Conservation (phyloP, 2,113 vertebrate species). For the Chaetura pelagica region DNA sequence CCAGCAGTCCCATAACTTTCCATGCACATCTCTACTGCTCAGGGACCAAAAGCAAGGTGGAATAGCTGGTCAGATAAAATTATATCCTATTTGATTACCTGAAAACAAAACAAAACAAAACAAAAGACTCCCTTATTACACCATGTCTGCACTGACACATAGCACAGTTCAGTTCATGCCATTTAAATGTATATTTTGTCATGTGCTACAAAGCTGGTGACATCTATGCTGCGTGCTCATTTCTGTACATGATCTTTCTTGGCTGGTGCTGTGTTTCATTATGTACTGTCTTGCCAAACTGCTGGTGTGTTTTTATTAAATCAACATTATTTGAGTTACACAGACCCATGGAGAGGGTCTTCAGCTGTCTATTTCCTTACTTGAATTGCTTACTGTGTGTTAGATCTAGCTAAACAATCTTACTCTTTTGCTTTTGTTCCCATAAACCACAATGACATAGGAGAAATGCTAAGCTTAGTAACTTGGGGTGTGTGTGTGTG, state of each 20-base stretch:
- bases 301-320: not conserved
- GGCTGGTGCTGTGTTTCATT: not conserved
- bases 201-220: not conserved
- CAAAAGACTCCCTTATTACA: not conserved
- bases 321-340: not conserved
- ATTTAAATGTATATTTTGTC: not conserved
- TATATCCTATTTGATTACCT: not conserved
- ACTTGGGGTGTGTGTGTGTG: fast-evolving
- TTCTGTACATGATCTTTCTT: not conserved
- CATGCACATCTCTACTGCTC: not conserved
- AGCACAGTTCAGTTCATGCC: not conserved
- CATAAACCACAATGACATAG: not conserved
- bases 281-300: not conserved
- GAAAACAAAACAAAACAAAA: not conserved
- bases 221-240: not conserved
- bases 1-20: not conserved
- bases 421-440: not conserved
- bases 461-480: not conserved
- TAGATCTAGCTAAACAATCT: not conserved
- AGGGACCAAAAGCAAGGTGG: not conserved
- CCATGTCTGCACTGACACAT: not conserved
- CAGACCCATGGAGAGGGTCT: not conserved
- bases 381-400: not conserved
- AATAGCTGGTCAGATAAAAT: not conserved
- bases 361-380: not conserved